Conservation (phyloP, 1,140 invertebrate species). For the Ceratosolen solmsi region DNA sequence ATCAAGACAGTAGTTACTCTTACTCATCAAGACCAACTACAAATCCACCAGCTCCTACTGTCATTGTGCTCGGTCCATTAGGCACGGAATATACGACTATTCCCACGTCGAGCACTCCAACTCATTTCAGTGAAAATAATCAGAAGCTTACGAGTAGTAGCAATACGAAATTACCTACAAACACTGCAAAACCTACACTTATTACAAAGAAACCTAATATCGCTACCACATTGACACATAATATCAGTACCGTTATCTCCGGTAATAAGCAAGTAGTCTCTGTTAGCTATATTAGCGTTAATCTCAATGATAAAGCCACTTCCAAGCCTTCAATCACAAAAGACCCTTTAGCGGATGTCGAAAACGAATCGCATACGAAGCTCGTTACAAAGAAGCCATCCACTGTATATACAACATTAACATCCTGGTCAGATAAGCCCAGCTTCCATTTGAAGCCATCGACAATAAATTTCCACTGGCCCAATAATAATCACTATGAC, state of each 20-base stretch:
- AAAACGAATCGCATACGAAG: conserved; percentile 35
- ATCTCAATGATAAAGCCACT: conserved; percentile 59
- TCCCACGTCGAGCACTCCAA: conserved; percentile 65
- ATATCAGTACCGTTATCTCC: conserved; percentile 70
- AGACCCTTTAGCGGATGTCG: neutral
- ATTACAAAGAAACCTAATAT: conserved; percentile 64
- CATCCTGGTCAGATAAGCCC: conserved; percentile 65
- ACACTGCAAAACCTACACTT: conserved; percentile 54
- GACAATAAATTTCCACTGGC: conserved; percentile 48
- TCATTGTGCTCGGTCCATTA: conserved; percentile 80
- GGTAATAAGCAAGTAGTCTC: conserved; percentile 67
- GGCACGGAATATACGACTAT: conserved; percentile 71
- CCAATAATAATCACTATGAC: conserved; percentile 47
- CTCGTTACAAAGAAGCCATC: conserved; percentile 60
- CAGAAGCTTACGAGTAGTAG: conserved; percentile 1
- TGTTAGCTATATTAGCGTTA: conserved; percentile 69
- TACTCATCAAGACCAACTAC: conserved; percentile 66
- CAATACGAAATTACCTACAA: conserved; percentile 54
- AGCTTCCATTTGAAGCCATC: conserved; percentile 64
- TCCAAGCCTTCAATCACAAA: conserved; percentile 39
- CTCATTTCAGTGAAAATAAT: conserved; percentile 53
- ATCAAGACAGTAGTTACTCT: conserved; percentile 46
- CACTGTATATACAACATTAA: conserved; percentile 64
- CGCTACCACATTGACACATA: conserved; percentile 69
- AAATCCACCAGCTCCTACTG: conserved; percentile 78